phyloP scores from a whole-genome alignment of 1,140 invertebrate genomes.

The Drosophila arizonae region DNA sequence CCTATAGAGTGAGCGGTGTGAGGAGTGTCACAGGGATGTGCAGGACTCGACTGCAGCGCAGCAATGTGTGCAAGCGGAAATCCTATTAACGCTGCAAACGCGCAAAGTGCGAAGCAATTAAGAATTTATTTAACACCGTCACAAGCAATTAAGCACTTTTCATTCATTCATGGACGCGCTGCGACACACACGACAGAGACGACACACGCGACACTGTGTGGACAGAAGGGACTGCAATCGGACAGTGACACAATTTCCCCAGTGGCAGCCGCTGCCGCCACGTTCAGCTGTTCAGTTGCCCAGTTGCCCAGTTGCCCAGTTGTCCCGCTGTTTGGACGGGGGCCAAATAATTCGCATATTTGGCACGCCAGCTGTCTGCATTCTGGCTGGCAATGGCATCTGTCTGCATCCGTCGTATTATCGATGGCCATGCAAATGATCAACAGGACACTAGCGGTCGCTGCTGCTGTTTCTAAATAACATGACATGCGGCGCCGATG shows the following conservation, averaged over 20 bases:
- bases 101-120: conserved; percentile 83
- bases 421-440: conserved; percentile 75
- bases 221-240: conserved; percentile 21
- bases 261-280: conserved; percentile 30
- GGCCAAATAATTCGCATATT: conserved; percentile 77
- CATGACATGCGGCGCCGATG: conserved; percentile 40
- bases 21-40: not conserved
- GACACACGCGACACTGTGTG: not conserved
- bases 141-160: conserved; percentile 83
- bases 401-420: conserved; percentile 48
- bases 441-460: conserved; percentile 44
- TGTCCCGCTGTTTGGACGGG: conserved; percentile 51
- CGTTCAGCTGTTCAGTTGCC: conserved; percentile 15
- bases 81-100: conserved; percentile 82
- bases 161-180: conserved; percentile 71
- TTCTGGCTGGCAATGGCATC: conserved; percentile 58
- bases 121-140: conserved; percentile 83
- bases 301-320: conserved; percentile 2
- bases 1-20: conserved; percentile 3
- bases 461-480: conserved; percentile 57
- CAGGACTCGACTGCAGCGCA: not conserved
- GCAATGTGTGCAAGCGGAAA: conserved; percentile 54
- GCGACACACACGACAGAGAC: not conserved
- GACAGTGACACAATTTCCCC: conserved; percentile 63
- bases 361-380: conserved; percentile 70